Conservation (phyloP, 1,140 invertebrate genomes). For the Pogonus chalceus region DNA sequence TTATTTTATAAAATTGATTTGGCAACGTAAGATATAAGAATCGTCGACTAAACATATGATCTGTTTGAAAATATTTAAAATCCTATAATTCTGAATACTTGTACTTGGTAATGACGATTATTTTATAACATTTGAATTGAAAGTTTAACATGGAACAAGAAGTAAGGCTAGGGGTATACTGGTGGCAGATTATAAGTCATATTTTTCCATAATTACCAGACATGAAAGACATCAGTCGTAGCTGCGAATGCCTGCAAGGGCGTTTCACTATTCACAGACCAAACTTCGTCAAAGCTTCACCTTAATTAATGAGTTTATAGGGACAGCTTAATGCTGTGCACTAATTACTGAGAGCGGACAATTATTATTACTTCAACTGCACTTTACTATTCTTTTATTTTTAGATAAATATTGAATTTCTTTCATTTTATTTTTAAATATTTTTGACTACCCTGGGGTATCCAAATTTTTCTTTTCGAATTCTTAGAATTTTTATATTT, state of each 20-base stretch:
- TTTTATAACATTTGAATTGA: background rate
- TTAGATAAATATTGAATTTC: too few relatives aligned
- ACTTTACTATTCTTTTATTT: too few relatives aligned
- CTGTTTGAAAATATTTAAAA: too few relatives aligned
- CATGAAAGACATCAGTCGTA: conserved; percentile 18
- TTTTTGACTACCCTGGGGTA: too few relatives aligned
- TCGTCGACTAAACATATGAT: too few relatives aligned
- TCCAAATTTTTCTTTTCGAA: too few relatives aligned
- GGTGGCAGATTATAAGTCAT: conserved; percentile 10
- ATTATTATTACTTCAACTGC: conserved; percentile 7
- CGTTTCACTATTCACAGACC: conserved; percentile 19
- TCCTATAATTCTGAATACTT: too few relatives aligned
- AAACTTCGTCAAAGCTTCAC: conserved; percentile 21
- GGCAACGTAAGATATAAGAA: too few relatives aligned
- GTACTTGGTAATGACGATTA: background rate
- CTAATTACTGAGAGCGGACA: conserved; percentile 15
- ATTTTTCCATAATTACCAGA: conserved; percentile 19
- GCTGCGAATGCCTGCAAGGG: conserved; percentile 12
- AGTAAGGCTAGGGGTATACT: background rate
- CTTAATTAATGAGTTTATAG: conserved; percentile 23
- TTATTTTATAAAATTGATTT: too few relatives aligned
- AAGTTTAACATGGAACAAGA: background rate
- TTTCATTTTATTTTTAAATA: too few relatives aligned
- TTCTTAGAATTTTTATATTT: too few relatives aligned
- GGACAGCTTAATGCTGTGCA: conserved; percentile 13